Base-by-base conservation (phyloP, 2,888 invertebrate genomes). In the Hermaeophaga mercurialis region DNA sequence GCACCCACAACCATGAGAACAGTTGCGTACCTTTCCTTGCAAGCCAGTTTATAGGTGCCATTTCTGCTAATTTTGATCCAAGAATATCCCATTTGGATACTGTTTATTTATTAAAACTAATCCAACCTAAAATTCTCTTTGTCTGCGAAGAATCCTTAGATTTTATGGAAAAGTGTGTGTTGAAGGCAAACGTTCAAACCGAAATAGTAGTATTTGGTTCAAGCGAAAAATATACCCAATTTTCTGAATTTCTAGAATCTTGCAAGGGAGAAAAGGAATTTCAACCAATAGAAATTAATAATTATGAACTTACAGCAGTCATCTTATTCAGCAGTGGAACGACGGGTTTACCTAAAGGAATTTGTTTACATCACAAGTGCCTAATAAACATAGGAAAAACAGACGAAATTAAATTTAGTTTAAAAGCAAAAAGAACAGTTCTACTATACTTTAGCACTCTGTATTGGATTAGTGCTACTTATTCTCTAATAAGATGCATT, bases 11-110 rank as follows among this genome's bases (percentile, higher is more conserved):
- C 6, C 11, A 31, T 3, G 12, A 31, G 12, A 3, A 31, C 12
- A 57, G 57, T 36, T 52, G 49, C n/a, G 72, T 81, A 24, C 80
- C 82, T 0, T 75, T 79, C 47, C 77, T 82, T 31, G 81, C 81
- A 1, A 75, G 78, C 0, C 62, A 80, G 2, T 81, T 76, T 61
- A 69, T 80, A 11, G 82, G 82, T 2, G 71, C 67, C 1, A 68
- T 63, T 14, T 45, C 70, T 1, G 63, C 69, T 7, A 59, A 72
- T 9, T 61, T 71, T 36, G 72, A 76, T 56, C 70, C 72, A 1
- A 62, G 59, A 0, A 55, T 73, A 22, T 65, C 69, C 0, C 38
- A 49, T 1, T 15, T 56, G 2, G 72, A 73, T 28, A 52, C 58
- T 1, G 26, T 48, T 4, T 50, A 57, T 8, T 45, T 63, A n/a